Base-by-base conservation (phyloP, 2,797 vertebrate species). In the Xyrichtys novacula region DNA sequence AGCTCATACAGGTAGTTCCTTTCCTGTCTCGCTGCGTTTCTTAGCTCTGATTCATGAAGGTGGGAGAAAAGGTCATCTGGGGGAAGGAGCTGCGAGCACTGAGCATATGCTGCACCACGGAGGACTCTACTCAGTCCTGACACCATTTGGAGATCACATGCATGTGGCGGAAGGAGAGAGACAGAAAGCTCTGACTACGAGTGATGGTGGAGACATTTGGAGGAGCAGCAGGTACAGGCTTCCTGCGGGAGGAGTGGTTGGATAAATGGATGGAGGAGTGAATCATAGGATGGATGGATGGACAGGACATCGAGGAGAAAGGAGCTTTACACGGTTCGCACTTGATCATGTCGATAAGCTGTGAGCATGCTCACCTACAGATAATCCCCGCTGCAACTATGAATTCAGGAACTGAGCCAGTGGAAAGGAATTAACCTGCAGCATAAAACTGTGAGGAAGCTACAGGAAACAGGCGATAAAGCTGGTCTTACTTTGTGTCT, bases 401-500 rank as follows among this genome's bases (percentile, higher is more conserved):
- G 56, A 69, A 32, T 44, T 29, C 7, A 59, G 47, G 43, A 62
- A 5, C 16, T 0, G 71, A 59, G 23, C 40, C 53, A 56, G 6
- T 0, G 16, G 23, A 6, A 4, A 52, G 6, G 17, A 36, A 39
- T 39, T 8, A 49, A 48, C 5, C 8, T 17, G 23, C 58, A 65
- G 38, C 3, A 66, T 0, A 49, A 10, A 5, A 31, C 0, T 4
- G 20, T 1, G 11, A 22, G 3, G 63, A 25, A 8, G 20, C 36
- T 40, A 19, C 4, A 56, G 38, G n/a, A 6, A 9, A 9, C 7
- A 26, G 10, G 28, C 17, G 32, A 23, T 20, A 12, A 42, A 63
- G 25, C 0, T 28, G 52, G 43, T 71, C 93, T 90, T 88, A 95
- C 94, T 90, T 93, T 4, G 83, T 34, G 19, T 85, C 93, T 84